A percentile compares a stretch with the other conserved stretches of the same genome.
Conservation (phyloP, 2,888 invertebrate species). For the Perizoma flavofasciatum region DNA sequence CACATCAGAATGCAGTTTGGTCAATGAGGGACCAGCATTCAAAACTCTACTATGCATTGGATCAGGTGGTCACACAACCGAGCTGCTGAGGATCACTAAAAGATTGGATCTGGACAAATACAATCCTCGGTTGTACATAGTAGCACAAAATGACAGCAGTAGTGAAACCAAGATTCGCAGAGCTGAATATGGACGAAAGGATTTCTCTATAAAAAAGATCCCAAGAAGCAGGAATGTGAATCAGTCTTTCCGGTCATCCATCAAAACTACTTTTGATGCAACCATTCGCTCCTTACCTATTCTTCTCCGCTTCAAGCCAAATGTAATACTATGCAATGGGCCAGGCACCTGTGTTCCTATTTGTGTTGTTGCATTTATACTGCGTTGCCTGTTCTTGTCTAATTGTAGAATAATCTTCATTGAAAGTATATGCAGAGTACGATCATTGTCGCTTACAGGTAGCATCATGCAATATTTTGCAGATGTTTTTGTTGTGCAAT, state of each 20-base stretch:
- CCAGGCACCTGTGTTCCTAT: conserved; percentile 98
- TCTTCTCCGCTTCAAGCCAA: conserved; percentile 88
- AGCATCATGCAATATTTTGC: conserved; percentile 92
- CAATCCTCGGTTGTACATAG: conserved; percentile 89
- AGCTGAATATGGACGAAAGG: conserved; percentile 64
- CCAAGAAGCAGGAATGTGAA: conserved; percentile 94
- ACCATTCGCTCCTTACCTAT: conserved; percentile 87
- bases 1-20: conserved; percentile 51
- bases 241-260: conserved; percentile 92
- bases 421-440: conserved; percentile 97
- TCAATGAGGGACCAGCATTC: conserved; percentile 46
- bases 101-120: conserved; percentile 86
- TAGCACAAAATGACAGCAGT: conserved; percentile 90
- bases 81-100: conserved; percentile 91
- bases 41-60: conserved; percentile 87
- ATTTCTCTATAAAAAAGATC: conserved; percentile 84
- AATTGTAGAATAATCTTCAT: conserved; percentile 93
- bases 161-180: conserved; percentile 88
- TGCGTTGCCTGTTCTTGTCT: conserved; percentile 87
- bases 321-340: conserved; percentile 95
- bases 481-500: conserved; percentile 96
- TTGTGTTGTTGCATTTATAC: conserved; percentile 90
- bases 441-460: conserved; percentile 94
- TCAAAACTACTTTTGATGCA: conserved; percentile 91
- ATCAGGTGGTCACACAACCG: conserved; percentile 97